phyloP scores from a whole-genome alignment of 1,140 invertebrate genomes.

The Danaus plexippus region DNA sequence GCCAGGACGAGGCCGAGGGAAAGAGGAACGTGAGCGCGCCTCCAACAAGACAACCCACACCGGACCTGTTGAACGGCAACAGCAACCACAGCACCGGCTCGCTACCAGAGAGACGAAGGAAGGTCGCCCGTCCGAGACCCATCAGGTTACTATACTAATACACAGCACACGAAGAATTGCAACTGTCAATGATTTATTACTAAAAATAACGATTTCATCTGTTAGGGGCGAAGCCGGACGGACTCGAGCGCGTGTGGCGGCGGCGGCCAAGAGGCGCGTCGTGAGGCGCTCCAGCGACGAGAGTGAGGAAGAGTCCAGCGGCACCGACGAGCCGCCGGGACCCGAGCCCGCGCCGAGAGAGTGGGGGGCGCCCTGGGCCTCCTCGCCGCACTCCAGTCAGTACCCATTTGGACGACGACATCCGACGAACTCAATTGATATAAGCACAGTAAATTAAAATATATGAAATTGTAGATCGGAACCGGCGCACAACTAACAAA shows the following conservation, averaged over 20 bases:
- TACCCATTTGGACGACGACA: conserved; percentile 4
- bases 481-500: conserved; percentile 51
- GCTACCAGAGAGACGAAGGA: conserved; percentile 56
- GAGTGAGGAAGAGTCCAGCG: conserved; percentile 59
- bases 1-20: conserved; percentile 39
- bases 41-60: conserved; percentile 58
- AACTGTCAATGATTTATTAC: too few relatives aligned
- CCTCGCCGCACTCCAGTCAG: conserved; percentile 58
- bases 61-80: conserved; percentile 65
- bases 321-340: conserved; percentile 53
- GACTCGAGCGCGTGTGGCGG: conserved; percentile 49
- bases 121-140: conserved; percentile 44
- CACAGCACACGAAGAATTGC: too few relatives aligned
- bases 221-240: conserved; percentile 52
- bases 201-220: not conserved
- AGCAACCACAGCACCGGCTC: conserved; percentile 65
- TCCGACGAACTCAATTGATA: not conserved
- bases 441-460: not conserved
- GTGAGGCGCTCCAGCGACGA: conserved; percentile 56
- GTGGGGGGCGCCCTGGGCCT: conserved; percentile 70
- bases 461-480: conserved; percentile 35
- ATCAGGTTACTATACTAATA: conserved; percentile 31
- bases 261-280: conserved; percentile 49
- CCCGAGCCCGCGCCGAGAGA: conserved; percentile 61
- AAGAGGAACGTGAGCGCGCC: conserved; percentile 58